Evolutionary conservation across 2,797 vertebrate genomes (phyloP).

Genomic region (Gadopsis marmoratus): DNA sequence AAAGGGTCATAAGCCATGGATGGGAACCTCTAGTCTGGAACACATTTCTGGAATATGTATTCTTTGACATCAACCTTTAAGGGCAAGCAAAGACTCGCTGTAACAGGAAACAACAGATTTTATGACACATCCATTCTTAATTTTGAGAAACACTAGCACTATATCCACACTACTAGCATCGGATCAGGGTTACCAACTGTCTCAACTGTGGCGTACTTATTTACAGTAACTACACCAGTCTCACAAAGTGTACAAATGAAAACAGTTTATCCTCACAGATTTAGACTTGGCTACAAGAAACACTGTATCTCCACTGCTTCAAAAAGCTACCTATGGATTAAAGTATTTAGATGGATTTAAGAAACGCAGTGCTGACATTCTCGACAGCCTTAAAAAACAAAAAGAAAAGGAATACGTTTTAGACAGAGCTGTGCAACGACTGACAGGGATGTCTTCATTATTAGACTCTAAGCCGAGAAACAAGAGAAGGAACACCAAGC

Average conservation of each 20-base stretch:
- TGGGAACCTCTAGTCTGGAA: not conserved
- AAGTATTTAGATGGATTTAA: slow-evolving; percentile 57
- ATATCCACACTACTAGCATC: slow-evolving; percentile 12
- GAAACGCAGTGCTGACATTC: slow-evolving; percentile 62
- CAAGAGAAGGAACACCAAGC: slow-evolving; percentile 68
- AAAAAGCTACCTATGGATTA: slow-evolving; percentile 51
- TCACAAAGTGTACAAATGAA: slow-evolving; percentile 43
- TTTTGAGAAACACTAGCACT: slow-evolving; percentile 29
- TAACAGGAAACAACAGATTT: slow-evolving; percentile 15
- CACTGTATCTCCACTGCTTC: slow-evolving; percentile 14
- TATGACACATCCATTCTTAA: slow-evolving; percentile 18
- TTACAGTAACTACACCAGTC: slow-evolving; percentile 58
- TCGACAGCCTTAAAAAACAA: slow-evolving; percentile 58
- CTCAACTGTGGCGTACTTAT: slow-evolving; percentile 39
- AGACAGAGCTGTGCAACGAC: slow-evolving; percentile 44
- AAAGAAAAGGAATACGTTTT: slow-evolving; percentile 59
- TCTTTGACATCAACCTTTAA: not conserved
- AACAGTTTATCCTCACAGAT: slow-evolving; percentile 45
- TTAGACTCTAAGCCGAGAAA: slow-evolving; percentile 65
- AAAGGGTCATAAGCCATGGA: not conserved
- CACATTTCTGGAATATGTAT: not conserved
- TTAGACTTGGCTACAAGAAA: slow-evolving; percentile 44
- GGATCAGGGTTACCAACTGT: slow-evolving; percentile 11
- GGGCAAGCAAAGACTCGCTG: slow-evolving; percentile 5
- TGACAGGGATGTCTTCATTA: slow-evolving; percentile 71